Evolutionary conservation across 2,888 invertebrate species (phyloP).

Genomic region (Hemaris fuciformis): DNA sequence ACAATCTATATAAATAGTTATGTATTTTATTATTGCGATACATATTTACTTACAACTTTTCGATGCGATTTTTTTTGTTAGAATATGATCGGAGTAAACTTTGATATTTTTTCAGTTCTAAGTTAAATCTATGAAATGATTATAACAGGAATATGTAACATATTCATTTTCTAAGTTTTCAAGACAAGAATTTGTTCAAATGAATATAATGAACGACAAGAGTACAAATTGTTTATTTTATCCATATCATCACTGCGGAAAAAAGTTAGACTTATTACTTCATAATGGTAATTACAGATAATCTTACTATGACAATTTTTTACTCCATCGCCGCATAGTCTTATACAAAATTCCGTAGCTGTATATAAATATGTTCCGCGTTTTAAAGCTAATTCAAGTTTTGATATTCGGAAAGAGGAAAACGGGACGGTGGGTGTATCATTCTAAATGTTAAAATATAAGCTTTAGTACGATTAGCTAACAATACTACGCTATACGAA

Average conservation of each 20-base stretch:
- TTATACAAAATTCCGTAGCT: background rate
- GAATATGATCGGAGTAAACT: background rate
- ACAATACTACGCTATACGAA: background rate
- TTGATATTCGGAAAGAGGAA: conserved; percentile 73
- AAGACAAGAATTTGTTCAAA: too few species aligned
- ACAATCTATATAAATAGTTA: conserved; percentile 73
- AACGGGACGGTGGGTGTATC: conserved; percentile 78
- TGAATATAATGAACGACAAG: too few species aligned
- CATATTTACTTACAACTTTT: background rate
- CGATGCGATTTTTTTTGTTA: background rate
- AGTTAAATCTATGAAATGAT: too few species aligned
- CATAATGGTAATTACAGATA: too few species aligned
- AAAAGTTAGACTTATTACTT: too few species aligned
- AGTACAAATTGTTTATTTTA: too few species aligned
- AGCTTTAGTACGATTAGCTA: conserved; percentile 39
- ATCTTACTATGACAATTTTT: too few species aligned
- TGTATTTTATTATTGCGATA: background rate
- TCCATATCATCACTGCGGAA: too few species aligned
- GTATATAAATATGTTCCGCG: conserved; percentile 28
- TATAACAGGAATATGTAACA: too few species aligned
- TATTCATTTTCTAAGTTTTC: too few species aligned
- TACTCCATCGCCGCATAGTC: background rate
- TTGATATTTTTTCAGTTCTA: too few species aligned
- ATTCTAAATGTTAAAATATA: conserved; percentile 68
- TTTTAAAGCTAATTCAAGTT: conserved; percentile 75